phyloP scores from a whole-genome alignment of 92 coral and sea anemone species.

The Palythoa heliodiscus region DNA sequence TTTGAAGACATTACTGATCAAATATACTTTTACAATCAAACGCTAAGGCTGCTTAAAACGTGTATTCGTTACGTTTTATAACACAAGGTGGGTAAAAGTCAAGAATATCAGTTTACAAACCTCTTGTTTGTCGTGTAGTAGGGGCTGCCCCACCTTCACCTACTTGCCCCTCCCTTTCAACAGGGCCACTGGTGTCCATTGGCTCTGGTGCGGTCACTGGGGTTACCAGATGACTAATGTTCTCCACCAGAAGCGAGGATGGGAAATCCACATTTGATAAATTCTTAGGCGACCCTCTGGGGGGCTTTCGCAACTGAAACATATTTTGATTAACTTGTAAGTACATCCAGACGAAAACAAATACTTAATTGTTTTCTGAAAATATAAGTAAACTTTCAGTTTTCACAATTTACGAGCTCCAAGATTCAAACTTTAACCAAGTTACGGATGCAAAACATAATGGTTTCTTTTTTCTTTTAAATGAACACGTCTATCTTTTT shows the following conservation, averaged over 20 bases:
- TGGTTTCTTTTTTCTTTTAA: too few relatives aligned
- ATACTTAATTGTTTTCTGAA: background rate
- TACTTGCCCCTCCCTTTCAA: background rate
- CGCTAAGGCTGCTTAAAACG: too few relatives aligned
- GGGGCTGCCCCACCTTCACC: background rate
- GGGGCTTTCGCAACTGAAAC: constrained; percentile 69
- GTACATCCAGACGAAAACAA: background rate
- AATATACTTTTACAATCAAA: too few relatives aligned
- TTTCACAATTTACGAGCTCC: too few relatives aligned
- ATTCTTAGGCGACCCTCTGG: constrained; percentile 77
- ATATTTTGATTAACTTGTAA: background rate
- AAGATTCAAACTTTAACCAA: too few relatives aligned
- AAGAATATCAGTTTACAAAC: background rate
- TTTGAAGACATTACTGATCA: too few relatives aligned
- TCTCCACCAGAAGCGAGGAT: constrained; percentile 73
- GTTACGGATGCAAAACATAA: too few relatives aligned
- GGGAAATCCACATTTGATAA: constrained; percentile 68
- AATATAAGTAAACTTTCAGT: too few relatives aligned
- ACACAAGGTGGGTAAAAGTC: too few relatives aligned
- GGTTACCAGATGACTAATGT: constrained; percentile 71
- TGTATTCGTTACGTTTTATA: too few relatives aligned
- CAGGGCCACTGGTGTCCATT: constrained; percentile 63
- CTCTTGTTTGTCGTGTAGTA: background rate
- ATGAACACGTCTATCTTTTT: too few relatives aligned
- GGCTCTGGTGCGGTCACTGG: constrained; percentile 51